Percentiles rank a stretch among this genome's conserved stretches.
Conservation (phyloP, 2,797 vertebrate species). For the Hirundo rustica region DNA sequence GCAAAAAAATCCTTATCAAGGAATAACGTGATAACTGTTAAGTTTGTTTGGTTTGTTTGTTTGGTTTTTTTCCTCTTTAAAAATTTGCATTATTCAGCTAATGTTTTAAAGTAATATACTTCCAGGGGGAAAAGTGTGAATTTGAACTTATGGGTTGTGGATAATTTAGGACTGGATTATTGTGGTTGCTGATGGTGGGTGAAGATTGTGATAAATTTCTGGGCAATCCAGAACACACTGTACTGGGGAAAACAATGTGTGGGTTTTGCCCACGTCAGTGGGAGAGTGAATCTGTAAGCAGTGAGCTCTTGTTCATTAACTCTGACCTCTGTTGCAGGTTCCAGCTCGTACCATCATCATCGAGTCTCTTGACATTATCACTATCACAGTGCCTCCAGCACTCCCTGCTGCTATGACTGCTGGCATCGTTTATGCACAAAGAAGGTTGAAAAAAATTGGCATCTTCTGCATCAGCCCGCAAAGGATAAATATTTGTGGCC, state of each 20-base stretch:
- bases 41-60: not conserved
- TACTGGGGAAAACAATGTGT: not conserved
- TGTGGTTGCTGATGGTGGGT: not conserved
- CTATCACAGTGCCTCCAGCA: slow-evolving; percentile 96
- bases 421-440: slow-evolving; percentile 95
- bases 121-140: not conserved
- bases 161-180: not conserved
- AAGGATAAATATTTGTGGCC: slow-evolving; percentile 97
- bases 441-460: slow-evolving; percentile 86
- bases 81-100: not conserved
- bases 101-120: not conserved
- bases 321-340: slow-evolving; percentile 74
- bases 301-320: not conserved
- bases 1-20: not conserved
- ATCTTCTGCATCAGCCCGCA: slow-evolving; percentile 99
- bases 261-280: not conserved
- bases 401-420: slow-evolving; percentile 97
- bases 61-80: not conserved
- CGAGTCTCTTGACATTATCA: slow-evolving; percentile 96
- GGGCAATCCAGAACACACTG: not conserved
- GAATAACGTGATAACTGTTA: not conserved
- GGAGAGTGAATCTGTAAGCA: not conserved
- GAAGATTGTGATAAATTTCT: not conserved
- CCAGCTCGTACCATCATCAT: slow-evolving; percentile 86
- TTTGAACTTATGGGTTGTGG: not conserved